Percentiles rank a stretch among this genome's conserved stretches.
phyloP scores from a whole-genome alignment of 30 jellyfish, hydroid and myxozoan genomes.

The Cassiopea xamachana region DNA sequence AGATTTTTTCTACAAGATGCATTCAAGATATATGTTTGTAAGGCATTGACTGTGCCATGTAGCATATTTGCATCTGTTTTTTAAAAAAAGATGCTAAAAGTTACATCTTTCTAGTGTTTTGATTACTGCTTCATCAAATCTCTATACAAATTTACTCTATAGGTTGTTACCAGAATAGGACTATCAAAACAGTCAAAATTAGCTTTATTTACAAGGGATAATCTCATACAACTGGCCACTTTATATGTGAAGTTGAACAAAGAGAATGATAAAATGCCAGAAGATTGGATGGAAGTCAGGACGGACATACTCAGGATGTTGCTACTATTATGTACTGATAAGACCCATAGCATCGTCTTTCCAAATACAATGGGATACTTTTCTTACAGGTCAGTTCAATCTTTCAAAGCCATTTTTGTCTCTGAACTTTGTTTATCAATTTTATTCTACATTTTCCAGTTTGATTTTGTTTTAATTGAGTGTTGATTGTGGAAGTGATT shows the following conservation, averaged over 20 bases:
- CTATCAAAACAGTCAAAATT: conserved; percentile 78
- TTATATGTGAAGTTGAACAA: conserved; percentile 16
- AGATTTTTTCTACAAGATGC: no score
- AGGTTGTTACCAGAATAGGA: conserved; percentile 64
- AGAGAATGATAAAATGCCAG: conserved; percentile 17
- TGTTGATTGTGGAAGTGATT: no score
- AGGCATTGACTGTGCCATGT: not conserved
- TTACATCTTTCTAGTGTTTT: no score
- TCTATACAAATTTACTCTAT: no score
- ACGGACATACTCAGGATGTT: conserved; percentile 31
- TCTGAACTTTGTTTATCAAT: no score
- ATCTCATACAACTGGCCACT: conserved; percentile 51
- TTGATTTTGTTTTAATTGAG: no score
- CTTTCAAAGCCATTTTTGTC: not conserved
- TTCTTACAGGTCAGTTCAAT: conserved; percentile 28
- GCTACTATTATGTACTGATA: conserved; percentile 57
- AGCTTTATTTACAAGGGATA: conserved; percentile 57
- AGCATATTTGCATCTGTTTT: not conserved
- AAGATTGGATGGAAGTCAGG: conserved; percentile 3
- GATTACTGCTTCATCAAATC: no score
- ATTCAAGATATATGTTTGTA: not conserved
- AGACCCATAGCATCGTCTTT: conserved; percentile 63
- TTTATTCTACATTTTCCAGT: no score
- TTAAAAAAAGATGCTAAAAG: no score
- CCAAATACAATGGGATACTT: conserved; percentile 37